Evolutionary conservation across 2,113 vertebrate genomes (phyloP), one percentile per base, ranked within the genome.

Genomic region (Accipiter cooperii): DNA sequence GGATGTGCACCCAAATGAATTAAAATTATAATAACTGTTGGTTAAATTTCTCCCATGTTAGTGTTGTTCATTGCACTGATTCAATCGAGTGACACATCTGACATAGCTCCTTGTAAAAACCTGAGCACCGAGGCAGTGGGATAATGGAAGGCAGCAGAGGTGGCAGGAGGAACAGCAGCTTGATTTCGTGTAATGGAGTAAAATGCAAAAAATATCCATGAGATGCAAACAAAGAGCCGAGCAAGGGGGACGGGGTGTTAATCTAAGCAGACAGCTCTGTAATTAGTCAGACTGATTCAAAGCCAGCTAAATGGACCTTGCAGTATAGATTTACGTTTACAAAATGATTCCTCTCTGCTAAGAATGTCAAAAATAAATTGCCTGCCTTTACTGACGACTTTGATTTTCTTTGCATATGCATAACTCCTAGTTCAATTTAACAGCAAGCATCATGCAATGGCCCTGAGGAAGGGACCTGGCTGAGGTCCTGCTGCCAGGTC

Each of bases 191-290:
- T 28, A 69, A 31, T 14, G 42, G 91, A 38, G 69, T 70, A 10
- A 57, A 80, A 9, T 5, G 12, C 26, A 92, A 61, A n/a, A 78
- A 21, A 46, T 20, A 49, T 31, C 16, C 79, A 24, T 0, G 14
- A 61, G 82, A 46, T 25, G 73, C 83, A 91, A 42, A 73, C 20
- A 85, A 84, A 95, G 91, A 81, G 89, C 61, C 0, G 36, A 82
- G 91, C 77, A 87, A 54, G 73, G 87, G 71, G 81, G 40, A 36
- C 3, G 4, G 70, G 76, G 94, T 77, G 63, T 42, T 95, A 70
- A 96, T 96, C 58, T 68, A 44, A 96, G 95, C 96, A 89, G 97
- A 96, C 95, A 96, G 96, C 95, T 96, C 91, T 76, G 87, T 88
- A 96, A 97, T 97, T 92, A 96, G 85, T 87, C 79, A 73, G 94